A percentile compares a stretch with the other conserved stretches of the same genome.
phyloP scores from a whole-genome alignment of 2,888 invertebrate species.

The Myopa testacea region DNA sequence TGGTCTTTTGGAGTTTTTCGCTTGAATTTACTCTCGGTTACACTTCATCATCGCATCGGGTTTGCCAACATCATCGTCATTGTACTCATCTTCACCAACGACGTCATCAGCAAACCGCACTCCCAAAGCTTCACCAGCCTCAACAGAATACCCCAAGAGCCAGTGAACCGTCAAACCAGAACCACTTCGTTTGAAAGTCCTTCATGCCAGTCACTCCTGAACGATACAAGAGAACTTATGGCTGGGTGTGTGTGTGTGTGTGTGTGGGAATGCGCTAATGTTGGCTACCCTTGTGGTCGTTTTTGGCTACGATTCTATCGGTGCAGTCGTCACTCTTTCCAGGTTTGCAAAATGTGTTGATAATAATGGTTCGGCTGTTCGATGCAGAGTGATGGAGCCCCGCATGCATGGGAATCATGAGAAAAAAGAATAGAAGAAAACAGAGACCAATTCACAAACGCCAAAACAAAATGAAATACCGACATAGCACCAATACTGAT shows the following conservation, averaged over 20 bases:
- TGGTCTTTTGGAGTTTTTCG: constrained; percentile 13
- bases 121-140: constrained; percentile 17
- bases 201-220: not conserved
- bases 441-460: not conserved
- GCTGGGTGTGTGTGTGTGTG: constrained; percentile 1
- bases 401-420: not conserved
- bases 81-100: not conserved
- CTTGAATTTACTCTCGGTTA: constrained; percentile 36
- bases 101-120: constrained; percentile 29
- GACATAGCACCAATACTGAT: not conserved
- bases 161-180: constrained; percentile 32
- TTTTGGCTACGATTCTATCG: constrained; percentile 26
- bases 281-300: constrained; percentile 24
- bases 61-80: constrained; percentile 26
- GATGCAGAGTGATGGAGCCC: not conserved
- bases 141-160: constrained; percentile 27
- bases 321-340: not conserved
- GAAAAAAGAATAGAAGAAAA: not conserved
- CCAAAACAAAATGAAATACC: not conserved
- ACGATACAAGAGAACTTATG: not conserved
- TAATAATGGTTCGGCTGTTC: constrained; percentile 1
- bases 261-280: constrained; percentile 23
- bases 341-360: constrained; percentile 19
- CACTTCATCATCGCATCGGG: constrained; percentile 38
- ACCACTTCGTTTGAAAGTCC: constrained; percentile 22